Conservation (phyloP, 1,140 invertebrate genomes). For the Pomacea maculata region DNA sequence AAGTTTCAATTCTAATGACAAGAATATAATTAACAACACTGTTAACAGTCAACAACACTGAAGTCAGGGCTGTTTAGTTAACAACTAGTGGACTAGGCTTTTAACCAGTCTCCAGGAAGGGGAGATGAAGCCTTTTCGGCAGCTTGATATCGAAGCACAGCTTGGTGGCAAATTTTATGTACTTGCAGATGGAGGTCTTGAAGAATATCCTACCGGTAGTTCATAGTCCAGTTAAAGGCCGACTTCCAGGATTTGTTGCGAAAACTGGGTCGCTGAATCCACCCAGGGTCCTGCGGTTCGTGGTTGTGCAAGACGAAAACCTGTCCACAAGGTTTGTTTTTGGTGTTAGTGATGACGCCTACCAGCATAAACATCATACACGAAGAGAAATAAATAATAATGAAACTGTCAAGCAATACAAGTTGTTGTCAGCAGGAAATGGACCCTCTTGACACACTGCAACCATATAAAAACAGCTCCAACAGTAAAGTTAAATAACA, state of each 20-base stretch:
- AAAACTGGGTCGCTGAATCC: constrained; percentile 10
- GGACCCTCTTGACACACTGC: neutral
- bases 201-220: constrained; percentile 41
- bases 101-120: too few relatives aligned
- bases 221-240: constrained; percentile 49
- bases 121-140: too few relatives aligned
- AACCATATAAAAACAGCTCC: neutral
- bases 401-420: neutral
- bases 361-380: neutral
- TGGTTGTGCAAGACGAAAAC: constrained; percentile 12
- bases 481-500: neutral
- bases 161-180: too few relatives aligned
- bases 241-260: constrained; percentile 19
- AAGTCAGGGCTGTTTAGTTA: too few relatives aligned
- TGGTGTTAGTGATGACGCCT: neutral
- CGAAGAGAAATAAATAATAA: neutral
- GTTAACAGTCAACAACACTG: too few relatives aligned
- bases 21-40: too few relatives aligned
- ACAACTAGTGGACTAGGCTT: too few relatives aligned
- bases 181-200: too few relatives aligned
- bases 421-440: too few relatives aligned
- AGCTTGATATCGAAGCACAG: too few relatives aligned
- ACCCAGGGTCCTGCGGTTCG: neutral
- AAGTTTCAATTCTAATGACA: too few relatives aligned
- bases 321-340: neutral